These are phyloP conservation scores for Meloidogyne hapla DNA, from an alignment of 1,140 invertebrate genomes.

Conservation along the genomic window DNA sequence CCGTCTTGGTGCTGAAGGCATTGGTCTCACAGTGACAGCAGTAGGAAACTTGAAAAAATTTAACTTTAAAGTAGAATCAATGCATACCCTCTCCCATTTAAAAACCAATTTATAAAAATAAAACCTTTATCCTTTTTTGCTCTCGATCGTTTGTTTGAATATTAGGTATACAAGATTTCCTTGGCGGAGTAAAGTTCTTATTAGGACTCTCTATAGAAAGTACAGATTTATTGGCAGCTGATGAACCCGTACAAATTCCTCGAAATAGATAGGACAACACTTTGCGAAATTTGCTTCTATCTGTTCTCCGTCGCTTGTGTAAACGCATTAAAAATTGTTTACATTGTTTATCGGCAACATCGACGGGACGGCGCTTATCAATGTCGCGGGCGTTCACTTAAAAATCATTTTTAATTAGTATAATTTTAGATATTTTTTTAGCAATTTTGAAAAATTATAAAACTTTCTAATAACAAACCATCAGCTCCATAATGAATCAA, in stretches of 20 bases:
- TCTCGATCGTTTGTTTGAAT: background rate
- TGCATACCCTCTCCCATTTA: no score
- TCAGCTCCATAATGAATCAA: constrained; percentile 67
- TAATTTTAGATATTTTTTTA: no score
- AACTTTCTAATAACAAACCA: background rate
- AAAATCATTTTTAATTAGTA: background rate
- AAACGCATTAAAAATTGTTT: constrained; percentile 26
- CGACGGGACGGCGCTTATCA: constrained; percentile 36
- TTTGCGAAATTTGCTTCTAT: constrained; percentile 31
- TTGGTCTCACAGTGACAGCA: background rate
- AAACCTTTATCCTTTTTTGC: background rate
- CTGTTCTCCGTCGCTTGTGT: background rate
- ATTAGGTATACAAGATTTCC: constrained; percentile 11
- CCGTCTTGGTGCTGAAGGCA: background rate
- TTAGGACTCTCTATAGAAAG: background rate
- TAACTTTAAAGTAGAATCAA: no score
- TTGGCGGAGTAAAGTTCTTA: background rate
- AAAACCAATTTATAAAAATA: background rate
- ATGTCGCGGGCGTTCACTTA: constrained; percentile 28
- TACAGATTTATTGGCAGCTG: constrained; percentile 1
- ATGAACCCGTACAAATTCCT: background rate
- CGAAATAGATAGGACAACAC: constrained; percentile 31
- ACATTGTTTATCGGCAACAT: constrained; percentile 22
- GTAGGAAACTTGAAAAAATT: background rate
- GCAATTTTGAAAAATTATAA: no score